A percentile compares a stretch with the other conserved stretches of the same genome.
phyloP scores from a whole-genome alignment of 2,113 vertebrate genomes.

The Lipotes vexillifer region DNA sequence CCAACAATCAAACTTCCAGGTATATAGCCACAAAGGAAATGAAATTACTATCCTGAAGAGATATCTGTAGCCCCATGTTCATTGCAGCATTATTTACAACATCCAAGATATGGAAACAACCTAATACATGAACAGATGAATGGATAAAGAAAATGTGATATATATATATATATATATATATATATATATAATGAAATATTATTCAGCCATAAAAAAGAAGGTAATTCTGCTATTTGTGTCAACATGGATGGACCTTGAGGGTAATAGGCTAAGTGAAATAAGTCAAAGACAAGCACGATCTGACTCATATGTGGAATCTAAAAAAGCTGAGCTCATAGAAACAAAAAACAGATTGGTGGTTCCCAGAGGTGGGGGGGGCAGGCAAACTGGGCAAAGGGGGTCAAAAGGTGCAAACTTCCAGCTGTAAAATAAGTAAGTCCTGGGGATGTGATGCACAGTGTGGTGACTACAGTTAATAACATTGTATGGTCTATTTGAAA shows the following conservation, averaged over 20 bases:
- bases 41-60: neutral
- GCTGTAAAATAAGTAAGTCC: neutral
- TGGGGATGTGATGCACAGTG: too few relatives aligned
- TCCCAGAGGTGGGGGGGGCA: neutral
- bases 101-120: neutral
- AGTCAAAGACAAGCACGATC: neutral
- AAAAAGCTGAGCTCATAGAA: neutral
- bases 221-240: too few relatives aligned
- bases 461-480: neutral
- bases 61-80: neutral
- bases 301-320: accelerated
- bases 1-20: neutral
- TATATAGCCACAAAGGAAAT: too few relatives aligned
- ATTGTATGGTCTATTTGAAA: neutral
- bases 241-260: neutral
- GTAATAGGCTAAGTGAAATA: neutral
- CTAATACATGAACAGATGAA: accelerated
- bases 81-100: neutral
- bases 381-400: neutral
- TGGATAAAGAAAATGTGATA: neutral
- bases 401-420: neutral
- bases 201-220: neutral
- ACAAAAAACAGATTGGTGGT: neutral
- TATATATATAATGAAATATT: accelerated
- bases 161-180: too few relatives aligned